Conservation (phyloP, 2,113 vertebrate species). For the Ardeotis arabs region DNA sequence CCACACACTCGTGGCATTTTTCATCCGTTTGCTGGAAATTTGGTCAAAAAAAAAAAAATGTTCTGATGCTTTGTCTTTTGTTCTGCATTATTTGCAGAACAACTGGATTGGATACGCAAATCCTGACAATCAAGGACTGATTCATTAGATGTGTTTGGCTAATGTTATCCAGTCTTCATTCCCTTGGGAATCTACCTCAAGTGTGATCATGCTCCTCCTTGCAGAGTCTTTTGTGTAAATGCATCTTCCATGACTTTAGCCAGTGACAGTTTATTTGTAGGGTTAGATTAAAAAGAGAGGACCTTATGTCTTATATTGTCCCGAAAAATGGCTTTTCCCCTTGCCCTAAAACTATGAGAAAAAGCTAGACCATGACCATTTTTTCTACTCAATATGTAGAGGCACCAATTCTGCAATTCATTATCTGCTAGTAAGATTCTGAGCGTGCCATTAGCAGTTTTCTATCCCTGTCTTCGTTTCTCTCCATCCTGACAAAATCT, state of each 20-base stretch:
- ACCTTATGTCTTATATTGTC: neutral
- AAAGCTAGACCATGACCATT: neutral
- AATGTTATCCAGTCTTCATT: neutral
- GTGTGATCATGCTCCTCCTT: neutral
- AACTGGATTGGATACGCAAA: neutral
- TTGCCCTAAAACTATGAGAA: neutral
- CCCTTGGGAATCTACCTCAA: neutral
- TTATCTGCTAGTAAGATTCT: neutral
- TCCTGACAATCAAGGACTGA: neutral
- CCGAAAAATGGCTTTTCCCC: fast-evolving
- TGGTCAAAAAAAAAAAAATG: neutral
- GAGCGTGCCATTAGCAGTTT: neutral
- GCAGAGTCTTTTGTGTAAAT: neutral
- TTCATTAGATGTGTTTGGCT: neutral
- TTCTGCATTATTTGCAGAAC: neutral
- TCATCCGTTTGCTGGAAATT: neutral
- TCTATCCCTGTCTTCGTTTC: neutral
- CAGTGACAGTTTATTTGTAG: neutral
- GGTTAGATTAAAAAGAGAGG: neutral
- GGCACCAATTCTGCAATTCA: neutral
- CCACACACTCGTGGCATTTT: fast-evolving
- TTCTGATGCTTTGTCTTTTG: neutral
- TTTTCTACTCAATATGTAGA: neutral
- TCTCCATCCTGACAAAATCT: neutral
- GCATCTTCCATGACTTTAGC: neutral